These are phyloP conservation scores for Cyprinodon brontotheroides DNA, from an alignment of 2,113 vertebrate genomes.

Conservation along the genomic window DNA sequence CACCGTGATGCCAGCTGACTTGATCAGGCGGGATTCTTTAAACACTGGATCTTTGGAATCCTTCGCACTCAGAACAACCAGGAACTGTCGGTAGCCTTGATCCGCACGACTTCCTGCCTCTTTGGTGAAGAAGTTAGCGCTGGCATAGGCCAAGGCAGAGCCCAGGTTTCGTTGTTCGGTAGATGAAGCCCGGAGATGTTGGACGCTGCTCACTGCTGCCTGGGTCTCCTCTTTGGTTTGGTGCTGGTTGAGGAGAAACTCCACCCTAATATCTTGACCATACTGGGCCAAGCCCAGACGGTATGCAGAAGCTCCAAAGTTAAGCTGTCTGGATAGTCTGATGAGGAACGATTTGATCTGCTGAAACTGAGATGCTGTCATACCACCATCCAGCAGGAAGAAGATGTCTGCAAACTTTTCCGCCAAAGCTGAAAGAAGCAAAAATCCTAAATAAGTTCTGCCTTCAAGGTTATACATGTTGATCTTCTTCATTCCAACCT, in stretches of 20 bases:
- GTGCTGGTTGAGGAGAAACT: constrained; percentile 79
- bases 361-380: constrained; percentile 55
- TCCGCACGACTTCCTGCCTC: constrained; percentile 73
- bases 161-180: constrained; percentile 65
- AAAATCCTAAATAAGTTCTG: neutral
- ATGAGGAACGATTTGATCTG: constrained; percentile 61
- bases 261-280: constrained; percentile 50
- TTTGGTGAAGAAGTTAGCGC: constrained; percentile 66
- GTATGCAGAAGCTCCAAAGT: constrained; percentile 69
- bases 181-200: constrained; percentile 5
- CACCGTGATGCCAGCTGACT: constrained; percentile 72
- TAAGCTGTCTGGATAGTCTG: constrained; percentile 64
- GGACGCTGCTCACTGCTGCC: constrained; percentile 52
- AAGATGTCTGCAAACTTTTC: constrained; percentile 82
- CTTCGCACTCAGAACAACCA: constrained; percentile 79
- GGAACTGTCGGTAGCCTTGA: constrained; percentile 74
- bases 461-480: neutral
- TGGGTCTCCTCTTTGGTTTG: constrained; percentile 63
- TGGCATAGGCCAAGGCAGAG: constrained; percentile 70
- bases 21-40: constrained; percentile 64
- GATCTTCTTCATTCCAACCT: neutral
- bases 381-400: constrained; percentile 82
- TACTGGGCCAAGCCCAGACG: constrained; percentile 84
- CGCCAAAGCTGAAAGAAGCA: constrained; percentile 66
- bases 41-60: constrained; percentile 71